Evolutionary conservation across 2,888 invertebrate genomes (phyloP).

Genomic region (Meliscaeva auricollis): DNA sequence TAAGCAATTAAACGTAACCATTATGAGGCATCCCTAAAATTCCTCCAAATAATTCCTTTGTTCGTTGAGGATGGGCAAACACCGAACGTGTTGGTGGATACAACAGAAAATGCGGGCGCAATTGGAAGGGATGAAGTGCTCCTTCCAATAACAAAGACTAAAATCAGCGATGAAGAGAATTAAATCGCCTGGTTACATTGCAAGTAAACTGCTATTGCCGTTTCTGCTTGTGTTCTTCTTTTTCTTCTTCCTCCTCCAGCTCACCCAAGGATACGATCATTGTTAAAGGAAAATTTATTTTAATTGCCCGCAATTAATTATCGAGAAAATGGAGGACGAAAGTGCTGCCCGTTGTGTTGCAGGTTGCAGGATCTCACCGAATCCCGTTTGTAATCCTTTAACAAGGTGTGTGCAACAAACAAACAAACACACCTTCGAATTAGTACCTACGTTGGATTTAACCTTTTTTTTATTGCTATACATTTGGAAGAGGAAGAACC

Average conservation of each 20-base stretch:
- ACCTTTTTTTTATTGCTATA: neutral
- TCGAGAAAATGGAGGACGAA: constrained; percentile 66
- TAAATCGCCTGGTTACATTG: no score
- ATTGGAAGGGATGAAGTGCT: neutral
- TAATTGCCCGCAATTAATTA: constrained; percentile 73
- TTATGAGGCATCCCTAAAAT: constrained; percentile 69
- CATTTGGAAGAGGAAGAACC: no score
- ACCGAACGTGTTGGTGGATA: neutral
- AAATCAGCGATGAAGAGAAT: constrained; percentile 54
- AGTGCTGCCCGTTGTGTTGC: constrained; percentile 41
- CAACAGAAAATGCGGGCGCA: neutral
- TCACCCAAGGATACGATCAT: constrained; percentile 47
- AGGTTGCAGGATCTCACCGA: neutral
- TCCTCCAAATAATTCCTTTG: no score
- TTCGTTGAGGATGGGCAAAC: neutral
- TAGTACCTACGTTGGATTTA: constrained; percentile 44
- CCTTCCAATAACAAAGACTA: constrained; percentile 34
- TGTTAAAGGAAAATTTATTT: constrained; percentile 70
- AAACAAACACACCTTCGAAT: constrained; percentile 50
- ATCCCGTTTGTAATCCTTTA: constrained; percentile 62
- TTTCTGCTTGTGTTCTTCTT: constrained; percentile 1
- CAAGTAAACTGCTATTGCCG: constrained; percentile 37
- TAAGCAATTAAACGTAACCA: constrained; percentile 70
- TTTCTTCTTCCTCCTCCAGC: constrained; percentile 1
- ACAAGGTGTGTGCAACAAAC: constrained; percentile 66